phyloP scores from a whole-genome alignment of 1,140 invertebrate species.

The Meteorus sp. region DNA sequence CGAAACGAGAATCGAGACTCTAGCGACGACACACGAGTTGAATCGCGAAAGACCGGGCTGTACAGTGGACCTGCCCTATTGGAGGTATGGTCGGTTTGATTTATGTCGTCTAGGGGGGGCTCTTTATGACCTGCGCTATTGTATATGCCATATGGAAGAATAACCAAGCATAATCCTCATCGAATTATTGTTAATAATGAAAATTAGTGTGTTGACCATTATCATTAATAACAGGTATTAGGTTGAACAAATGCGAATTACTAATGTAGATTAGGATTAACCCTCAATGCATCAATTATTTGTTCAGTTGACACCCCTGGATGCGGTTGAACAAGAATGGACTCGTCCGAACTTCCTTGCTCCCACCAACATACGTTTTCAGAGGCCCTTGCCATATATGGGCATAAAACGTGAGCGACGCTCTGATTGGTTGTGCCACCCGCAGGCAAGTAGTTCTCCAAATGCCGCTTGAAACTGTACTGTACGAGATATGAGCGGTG shows the following conservation, averaged over 20 bases:
- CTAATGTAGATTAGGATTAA: background rate
- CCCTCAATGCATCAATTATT: slow-evolving; percentile 10
- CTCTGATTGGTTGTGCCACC: slow-evolving; percentile 64
- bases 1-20: slow-evolving; percentile 36
- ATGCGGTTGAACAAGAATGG: slow-evolving; percentile 49
- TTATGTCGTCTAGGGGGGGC: too few relatives aligned
- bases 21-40: slow-evolving; percentile 45
- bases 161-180: too few relatives aligned
- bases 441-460: slow-evolving; percentile 58
- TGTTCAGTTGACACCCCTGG: slow-evolving; percentile 32
- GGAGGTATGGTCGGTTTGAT: too few relatives aligned
- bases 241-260: too few relatives aligned
- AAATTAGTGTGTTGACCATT: too few relatives aligned
- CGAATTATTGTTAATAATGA: too few relatives aligned
- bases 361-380: slow-evolving; percentile 46
- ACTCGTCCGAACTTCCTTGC: slow-evolving; percentile 47
- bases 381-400: slow-evolving; percentile 75
- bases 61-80: slow-evolving; percentile 50
- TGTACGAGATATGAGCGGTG: slow-evolving; percentile 44
- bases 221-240: background rate
- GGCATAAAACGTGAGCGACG: slow-evolving; percentile 69
- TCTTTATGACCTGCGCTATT: too few relatives aligned
- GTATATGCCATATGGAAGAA: too few relatives aligned
- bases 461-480: slow-evolving; percentile 59
- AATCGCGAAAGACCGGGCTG: slow-evolving; percentile 46